phyloP scores from a whole-genome alignment of 2,888 invertebrate species.

The Melanotus villosus region DNA sequence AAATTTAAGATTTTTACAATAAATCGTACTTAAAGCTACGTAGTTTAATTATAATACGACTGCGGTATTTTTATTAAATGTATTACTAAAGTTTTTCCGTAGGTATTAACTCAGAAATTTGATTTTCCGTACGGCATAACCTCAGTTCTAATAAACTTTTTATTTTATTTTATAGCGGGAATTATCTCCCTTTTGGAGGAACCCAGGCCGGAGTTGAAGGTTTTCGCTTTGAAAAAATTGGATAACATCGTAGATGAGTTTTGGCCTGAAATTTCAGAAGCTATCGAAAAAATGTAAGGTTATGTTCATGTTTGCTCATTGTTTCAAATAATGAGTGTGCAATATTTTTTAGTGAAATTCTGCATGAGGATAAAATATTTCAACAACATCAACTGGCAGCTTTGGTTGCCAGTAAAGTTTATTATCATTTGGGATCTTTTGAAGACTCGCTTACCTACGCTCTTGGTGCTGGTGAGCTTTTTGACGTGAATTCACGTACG shows the following conservation, averaged over 20 bases:
- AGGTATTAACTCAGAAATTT: not conserved
- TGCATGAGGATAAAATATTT: constrained; percentile 93
- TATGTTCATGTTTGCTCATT: constrained; percentile 29
- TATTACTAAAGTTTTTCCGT: not conserved
- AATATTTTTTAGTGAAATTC: constrained; percentile 80
- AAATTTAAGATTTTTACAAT: constrained; percentile 23
- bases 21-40: not conserved
- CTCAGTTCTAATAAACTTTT: not conserved
- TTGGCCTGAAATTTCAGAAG: constrained; percentile 99
- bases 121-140: not conserved
- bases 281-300: constrained; percentile 92
- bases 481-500: constrained; percentile 93
- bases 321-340: not conserved
- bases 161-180: constrained; percentile 76
- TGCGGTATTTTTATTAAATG: not conserved
- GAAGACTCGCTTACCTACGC: constrained; percentile 98
- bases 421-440: constrained; percentile 97
- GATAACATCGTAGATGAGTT: constrained; percentile 97
- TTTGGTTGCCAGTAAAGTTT: constrained; percentile 97
- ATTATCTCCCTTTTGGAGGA: constrained; percentile 97
- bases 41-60: not conserved
- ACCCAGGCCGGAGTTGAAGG: constrained; percentile 92
- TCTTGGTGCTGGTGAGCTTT: constrained; percentile 93
- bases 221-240: constrained; percentile 93
- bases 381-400: constrained; percentile 94